Conservation (phyloP, 2,113 vertebrate species). For the Chaenocephalus aceratus region DNA sequence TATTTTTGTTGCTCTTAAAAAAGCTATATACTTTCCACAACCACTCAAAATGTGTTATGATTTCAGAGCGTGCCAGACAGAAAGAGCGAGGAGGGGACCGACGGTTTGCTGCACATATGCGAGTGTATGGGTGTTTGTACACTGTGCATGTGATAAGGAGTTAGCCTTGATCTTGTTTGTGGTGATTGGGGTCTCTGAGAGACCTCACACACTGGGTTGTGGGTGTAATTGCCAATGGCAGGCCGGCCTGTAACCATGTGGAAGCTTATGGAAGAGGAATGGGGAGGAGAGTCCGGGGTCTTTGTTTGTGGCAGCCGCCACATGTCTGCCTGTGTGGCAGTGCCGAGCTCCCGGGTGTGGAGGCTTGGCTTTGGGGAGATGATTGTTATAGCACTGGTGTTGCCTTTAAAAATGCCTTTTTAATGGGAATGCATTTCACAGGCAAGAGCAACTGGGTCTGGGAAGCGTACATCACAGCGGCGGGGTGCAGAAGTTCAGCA, state of each 20-base stretch:
- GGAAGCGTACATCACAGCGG: conserved; percentile 75
- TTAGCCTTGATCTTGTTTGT: conserved; percentile 84
- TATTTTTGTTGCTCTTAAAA: conserved; percentile 75
- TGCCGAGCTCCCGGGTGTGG: conserved; percentile 68
- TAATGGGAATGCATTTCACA: conserved; percentile 86
- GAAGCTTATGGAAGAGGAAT: conserved; percentile 71
- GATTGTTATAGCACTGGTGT: conserved; percentile 85
- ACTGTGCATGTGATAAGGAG: conserved; percentile 61
- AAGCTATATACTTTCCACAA: conserved; percentile 72
- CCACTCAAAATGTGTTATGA: conserved; percentile 77
- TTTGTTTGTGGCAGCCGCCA: conserved; percentile 84
- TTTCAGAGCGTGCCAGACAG: conserved; percentile 63
- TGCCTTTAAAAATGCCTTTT: conserved; percentile 85
- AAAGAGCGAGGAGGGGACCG: conserved; percentile 46
- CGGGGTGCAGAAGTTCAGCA: conserved; percentile 72
- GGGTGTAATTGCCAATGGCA: conserved; percentile 85
- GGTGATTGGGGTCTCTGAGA: conserved; percentile 79
- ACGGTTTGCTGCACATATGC: conserved; percentile 55
- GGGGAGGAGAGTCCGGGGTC: conserved; percentile 73
- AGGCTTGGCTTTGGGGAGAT: conserved; percentile 79
- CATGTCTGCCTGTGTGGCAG: conserved; percentile 84
- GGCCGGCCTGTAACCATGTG: conserved; percentile 75
- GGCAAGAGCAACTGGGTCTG: conserved; percentile 77
- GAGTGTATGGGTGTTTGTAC: conserved; percentile 65
- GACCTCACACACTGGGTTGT: conserved; percentile 84